Conservation (phyloP, 2,113 vertebrate species). For the Dissostichus mawsoni region DNA sequence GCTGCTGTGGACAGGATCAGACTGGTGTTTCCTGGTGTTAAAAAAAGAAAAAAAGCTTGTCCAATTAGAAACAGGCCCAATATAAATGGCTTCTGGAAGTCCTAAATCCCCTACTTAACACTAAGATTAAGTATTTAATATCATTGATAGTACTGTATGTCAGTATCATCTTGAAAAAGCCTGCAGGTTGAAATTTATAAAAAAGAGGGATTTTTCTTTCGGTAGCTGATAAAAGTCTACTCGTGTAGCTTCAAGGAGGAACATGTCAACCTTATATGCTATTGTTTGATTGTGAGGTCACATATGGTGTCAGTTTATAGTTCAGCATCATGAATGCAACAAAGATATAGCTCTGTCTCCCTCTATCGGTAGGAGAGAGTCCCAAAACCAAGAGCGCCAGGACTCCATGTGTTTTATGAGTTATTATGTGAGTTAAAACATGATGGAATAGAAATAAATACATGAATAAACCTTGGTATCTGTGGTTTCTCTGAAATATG, state of each 20-base stretch:
- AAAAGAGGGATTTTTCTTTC: too few relatives aligned
- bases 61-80: not conserved
- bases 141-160: not conserved
- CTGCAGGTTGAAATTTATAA: not conserved
- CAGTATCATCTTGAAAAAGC: not conserved
- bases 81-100: not conserved
- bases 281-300: not conserved
- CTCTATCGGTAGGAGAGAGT: conserved; percentile 35
- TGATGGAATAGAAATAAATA: not conserved
- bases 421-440: not conserved
- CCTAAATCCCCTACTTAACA: not conserved
- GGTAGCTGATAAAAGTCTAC: too few relatives aligned
- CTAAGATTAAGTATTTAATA: not conserved
- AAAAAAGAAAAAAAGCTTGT: too few relatives aligned
- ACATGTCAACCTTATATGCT: too few relatives aligned
- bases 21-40: not conserved
- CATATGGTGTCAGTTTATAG: not conserved
- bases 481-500: not conserved
- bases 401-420: not conserved
- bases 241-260: not conserved
- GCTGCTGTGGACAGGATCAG: not conserved
- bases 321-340: not conserved
- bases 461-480: not conserved
- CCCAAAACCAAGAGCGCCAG: not conserved
- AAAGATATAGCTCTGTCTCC: conserved; percentile 20